phyloP scores from a whole-genome alignment of 2,888 invertebrate species.

The Drosophila eohydei region DNA sequence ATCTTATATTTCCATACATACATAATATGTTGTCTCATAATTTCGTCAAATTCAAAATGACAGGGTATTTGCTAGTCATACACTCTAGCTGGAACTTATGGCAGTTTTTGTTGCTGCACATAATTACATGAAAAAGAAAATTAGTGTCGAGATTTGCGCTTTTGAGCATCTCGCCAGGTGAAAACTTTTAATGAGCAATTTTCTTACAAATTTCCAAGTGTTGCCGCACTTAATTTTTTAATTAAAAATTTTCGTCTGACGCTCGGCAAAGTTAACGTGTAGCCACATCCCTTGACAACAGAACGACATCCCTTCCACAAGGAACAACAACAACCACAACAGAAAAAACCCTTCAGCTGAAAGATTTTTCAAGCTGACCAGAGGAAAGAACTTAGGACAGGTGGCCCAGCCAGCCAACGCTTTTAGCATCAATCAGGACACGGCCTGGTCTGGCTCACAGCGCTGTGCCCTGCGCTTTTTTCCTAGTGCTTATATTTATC shows the following conservation, averaged over 20 bases:
- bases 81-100: neutral
- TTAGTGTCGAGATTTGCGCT: conserved; percentile 76
- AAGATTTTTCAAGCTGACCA: conserved; percentile 46
- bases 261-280: conserved; percentile 4
- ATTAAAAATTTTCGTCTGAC: conserved; percentile 60
- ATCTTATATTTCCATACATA: no score
- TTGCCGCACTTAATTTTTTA: conserved; percentile 78
- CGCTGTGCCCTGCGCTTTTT: conserved; percentile 8
- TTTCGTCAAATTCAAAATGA: neutral
- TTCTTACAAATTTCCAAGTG: conserved; percentile 78
- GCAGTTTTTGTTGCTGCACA: conserved; percentile 52
- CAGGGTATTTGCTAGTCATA: conserved; percentile 10
- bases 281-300: conserved; percentile 11
- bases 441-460: conserved; percentile 20
- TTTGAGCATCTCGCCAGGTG: conserved; percentile 73
- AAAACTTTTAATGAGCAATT: conserved; percentile 81
- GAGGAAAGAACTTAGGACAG: conserved; percentile 27
- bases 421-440: conserved; percentile 57
- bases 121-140: conserved; percentile 75
- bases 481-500: conserved; percentile 58
- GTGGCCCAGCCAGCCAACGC: conserved; percentile 16
- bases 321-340: neutral
- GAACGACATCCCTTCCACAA: conserved; percentile 5
- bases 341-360: conserved; percentile 28
- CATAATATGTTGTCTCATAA: no score